These are phyloP conservation scores for Volucella zonaria DNA, from an alignment of 2,888 invertebrate species.

Conservation along the genomic window DNA sequence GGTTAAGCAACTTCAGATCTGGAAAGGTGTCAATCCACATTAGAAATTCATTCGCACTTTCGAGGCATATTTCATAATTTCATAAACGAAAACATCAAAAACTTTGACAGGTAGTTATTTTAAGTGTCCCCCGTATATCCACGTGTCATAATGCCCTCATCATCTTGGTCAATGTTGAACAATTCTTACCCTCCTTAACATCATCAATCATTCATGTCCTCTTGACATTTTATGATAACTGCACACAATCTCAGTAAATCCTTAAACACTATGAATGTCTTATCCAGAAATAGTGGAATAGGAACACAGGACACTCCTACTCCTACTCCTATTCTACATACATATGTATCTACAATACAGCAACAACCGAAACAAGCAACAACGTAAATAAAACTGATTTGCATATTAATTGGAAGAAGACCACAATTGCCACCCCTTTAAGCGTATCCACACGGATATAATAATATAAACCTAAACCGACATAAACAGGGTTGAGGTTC, in stretches of 20 bases:
- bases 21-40: too few species aligned
- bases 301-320: background rate
- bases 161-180: conserved; percentile 48
- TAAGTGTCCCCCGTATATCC: background rate
- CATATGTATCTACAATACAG: too few species aligned
- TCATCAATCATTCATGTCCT: conserved; percentile 56
- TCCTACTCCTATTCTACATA: background rate
- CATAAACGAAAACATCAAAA: background rate
- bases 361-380: conserved; percentile 18
- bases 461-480: background rate
- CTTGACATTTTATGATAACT: conserved; percentile 60
- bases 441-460: background rate
- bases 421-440: conserved; percentile 45
- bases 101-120: conserved; percentile 16
- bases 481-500: too few species aligned
- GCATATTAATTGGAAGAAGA: conserved; percentile 72
- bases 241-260: conserved; percentile 57
- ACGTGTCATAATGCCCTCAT: conserved; percentile 42
- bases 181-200: conserved; percentile 36
- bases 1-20: too few species aligned
- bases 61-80: too few species aligned
- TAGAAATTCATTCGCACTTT: too few species aligned
- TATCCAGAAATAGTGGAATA: background rate
- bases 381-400: conserved; percentile 70
- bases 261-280: conserved; percentile 33